Evolutionary conservation across 2,797 vertebrate species (phyloP).

Genomic region (Vespertilio murinus): DNA sequence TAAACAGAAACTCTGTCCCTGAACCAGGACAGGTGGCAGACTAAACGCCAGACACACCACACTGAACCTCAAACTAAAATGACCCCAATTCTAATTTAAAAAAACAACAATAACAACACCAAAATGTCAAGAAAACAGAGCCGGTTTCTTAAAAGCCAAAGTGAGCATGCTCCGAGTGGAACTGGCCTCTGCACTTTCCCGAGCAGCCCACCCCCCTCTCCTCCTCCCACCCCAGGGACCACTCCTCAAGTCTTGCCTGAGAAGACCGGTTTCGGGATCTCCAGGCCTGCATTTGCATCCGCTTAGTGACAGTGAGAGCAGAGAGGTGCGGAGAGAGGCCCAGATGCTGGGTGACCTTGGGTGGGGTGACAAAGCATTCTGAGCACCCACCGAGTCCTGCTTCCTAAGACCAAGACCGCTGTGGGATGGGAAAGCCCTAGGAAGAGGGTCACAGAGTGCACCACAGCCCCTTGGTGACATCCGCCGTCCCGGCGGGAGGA

Average conservation of each 20-base stretch:
- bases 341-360: background rate
- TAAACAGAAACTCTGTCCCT: constrained; percentile 3
- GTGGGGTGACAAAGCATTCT: rapidly evolving
- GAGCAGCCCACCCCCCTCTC: background rate
- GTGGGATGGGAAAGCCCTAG: background rate
- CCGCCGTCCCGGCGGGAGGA: background rate
- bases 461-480: background rate
- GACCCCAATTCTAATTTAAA: background rate
- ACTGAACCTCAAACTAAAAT: constrained; percentile 34
- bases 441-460: background rate
- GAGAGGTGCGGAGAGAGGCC: background rate
- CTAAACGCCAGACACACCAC: background rate
- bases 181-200: background rate
- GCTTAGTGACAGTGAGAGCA: background rate
- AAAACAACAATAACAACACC: no score
- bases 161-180: background rate
- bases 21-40: constrained; percentile 39
- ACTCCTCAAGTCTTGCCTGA: background rate
- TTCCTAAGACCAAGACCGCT: background rate
- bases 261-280: background rate
- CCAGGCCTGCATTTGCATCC: background rate
- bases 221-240: no score
- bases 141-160: background rate
- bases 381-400: background rate
- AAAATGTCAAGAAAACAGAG: background rate